A percentile compares a stretch with the other conserved stretches of the same genome.
Conservation (phyloP, 2,797 vertebrate species). For the Arctocebus calabarensis region DNA sequence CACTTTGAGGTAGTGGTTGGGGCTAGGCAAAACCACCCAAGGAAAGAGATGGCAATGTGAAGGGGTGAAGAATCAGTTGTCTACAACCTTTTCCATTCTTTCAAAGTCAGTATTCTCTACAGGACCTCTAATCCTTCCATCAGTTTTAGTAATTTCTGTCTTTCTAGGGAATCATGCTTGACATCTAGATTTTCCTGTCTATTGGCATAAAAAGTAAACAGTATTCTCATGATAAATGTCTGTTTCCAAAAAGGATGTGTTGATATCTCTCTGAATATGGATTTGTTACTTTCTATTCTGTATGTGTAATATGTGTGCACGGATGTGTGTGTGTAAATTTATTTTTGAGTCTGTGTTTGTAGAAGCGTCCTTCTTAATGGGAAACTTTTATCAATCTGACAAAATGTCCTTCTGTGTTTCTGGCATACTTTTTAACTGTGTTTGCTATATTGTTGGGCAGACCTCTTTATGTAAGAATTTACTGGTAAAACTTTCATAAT, state of each 20-base stretch:
- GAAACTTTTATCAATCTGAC: background rate
- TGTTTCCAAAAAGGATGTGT: background rate
- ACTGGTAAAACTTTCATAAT: background rate
- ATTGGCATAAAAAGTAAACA: background rate
- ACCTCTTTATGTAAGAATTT: slow-evolving; percentile 37
- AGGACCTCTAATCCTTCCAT: background rate
- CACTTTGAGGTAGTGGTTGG: background rate
- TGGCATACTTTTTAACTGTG: background rate
- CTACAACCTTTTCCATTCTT: background rate
- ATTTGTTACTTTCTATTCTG: background rate
- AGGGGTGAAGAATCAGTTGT: background rate
- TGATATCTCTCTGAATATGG: background rate
- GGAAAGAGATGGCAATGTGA: background rate
- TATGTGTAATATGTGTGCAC: background rate
- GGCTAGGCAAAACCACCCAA: no score
- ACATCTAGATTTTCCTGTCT: background rate
- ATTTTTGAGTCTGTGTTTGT: slow-evolving; percentile 19
- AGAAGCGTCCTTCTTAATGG: background rate
- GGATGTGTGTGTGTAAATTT: background rate
- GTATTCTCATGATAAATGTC: background rate
- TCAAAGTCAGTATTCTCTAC: background rate
- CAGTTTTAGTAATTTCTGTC: slow-evolving; percentile 15
- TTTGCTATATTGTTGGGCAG: background rate
- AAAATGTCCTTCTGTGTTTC: background rate
- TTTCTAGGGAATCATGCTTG: background rate